Conservation (phyloP, 2,113 vertebrate genomes). For the Motacilla alba region DNA sequence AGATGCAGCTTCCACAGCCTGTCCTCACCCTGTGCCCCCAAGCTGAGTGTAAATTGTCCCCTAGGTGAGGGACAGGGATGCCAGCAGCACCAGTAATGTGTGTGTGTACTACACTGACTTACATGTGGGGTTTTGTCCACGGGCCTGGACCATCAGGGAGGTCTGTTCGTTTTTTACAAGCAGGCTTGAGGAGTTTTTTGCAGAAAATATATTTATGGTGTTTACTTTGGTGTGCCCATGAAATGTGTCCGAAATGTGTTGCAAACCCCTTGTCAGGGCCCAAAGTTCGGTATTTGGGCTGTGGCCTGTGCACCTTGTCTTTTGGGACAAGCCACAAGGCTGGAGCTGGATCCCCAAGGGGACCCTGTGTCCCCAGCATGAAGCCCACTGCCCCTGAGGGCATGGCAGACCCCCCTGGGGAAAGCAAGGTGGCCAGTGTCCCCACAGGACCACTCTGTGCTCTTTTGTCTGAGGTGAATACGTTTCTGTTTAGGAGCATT, state of each 20-base stretch:
- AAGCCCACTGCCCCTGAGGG: neutral
- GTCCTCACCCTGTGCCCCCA: neutral
- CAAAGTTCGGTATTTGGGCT: neutral
- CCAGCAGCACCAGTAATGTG: neutral
- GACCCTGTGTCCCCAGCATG: neutral
- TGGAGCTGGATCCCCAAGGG: neutral
- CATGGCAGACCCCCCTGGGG: neutral
- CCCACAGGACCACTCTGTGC: neutral
- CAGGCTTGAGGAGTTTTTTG: neutral
- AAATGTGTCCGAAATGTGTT: neutral
- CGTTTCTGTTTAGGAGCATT: slow-evolving; percentile 7
- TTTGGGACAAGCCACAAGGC: neutral
- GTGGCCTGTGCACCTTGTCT: neutral
- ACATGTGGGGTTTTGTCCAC: neutral
- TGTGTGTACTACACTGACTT: neutral
- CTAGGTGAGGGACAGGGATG: neutral
- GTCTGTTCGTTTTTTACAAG: neutral
- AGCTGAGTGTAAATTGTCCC: neutral
- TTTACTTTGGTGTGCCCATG: neutral
- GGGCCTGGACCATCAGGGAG: neutral
- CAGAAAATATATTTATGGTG: neutral
- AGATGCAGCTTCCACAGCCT: neutral
- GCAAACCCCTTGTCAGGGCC: neutral
- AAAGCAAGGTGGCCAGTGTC: neutral
- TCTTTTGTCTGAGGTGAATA: slow-evolving; percentile 55